Conservation (phyloP, 1,140 invertebrate genomes). For the Doryteuthis pealeii region DNA sequence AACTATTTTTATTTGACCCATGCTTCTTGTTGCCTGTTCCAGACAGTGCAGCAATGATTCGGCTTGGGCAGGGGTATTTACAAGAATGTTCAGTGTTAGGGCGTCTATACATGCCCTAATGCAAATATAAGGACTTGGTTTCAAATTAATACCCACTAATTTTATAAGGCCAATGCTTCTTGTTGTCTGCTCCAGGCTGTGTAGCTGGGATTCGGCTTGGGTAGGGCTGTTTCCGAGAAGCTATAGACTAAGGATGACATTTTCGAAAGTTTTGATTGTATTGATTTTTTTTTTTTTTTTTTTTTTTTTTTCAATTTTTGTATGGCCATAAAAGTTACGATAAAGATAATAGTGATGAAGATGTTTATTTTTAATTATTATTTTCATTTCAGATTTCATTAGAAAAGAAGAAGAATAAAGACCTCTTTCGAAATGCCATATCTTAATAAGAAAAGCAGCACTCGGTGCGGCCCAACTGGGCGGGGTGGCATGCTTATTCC, state of each 20-base stretch:
- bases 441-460: slow-evolving; percentile 52
- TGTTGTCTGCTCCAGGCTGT: too few relatives aligned
- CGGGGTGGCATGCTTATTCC: slow-evolving; percentile 40
- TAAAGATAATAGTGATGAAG: not conserved
- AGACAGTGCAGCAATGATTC: too few relatives aligned
- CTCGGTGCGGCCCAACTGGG: slow-evolving; percentile 21
- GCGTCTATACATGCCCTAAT: too few relatives aligned
- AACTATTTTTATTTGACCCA: too few relatives aligned
- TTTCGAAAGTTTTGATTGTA: not conserved
- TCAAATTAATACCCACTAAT: too few relatives aligned
- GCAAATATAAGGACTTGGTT: not conserved
- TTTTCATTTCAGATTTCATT: slow-evolving; percentile 16
- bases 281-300: not conserved
- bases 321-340: not conserved
- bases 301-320: not conserved
- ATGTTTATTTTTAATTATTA: not conserved
- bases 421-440: slow-evolving; percentile 1
- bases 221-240: too few relatives aligned
- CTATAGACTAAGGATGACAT: too few relatives aligned
- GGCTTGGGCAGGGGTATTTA: too few relatives aligned
- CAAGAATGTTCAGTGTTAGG: too few relatives aligned
- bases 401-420: not conserved
- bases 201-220: not conserved
- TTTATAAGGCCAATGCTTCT: too few relatives aligned
- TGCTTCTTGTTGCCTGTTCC: too few relatives aligned